Base-by-base conservation (phyloP, 2,113 vertebrate genomes). In the Saimiri boliviensis region DNA sequence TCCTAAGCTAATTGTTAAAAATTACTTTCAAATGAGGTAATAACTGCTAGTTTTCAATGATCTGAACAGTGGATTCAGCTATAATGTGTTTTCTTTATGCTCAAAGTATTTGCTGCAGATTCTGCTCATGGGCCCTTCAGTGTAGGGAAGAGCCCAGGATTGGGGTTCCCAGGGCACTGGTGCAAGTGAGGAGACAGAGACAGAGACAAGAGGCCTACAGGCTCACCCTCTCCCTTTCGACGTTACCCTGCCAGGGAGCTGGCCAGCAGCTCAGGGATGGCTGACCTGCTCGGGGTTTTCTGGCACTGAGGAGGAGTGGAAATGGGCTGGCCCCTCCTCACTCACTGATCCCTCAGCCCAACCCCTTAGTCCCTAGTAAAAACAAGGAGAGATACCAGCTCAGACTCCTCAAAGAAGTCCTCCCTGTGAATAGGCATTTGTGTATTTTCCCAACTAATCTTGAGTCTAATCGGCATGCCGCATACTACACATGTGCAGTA, bases 391-490 rank as follows among this genome's bases (percentile, higher is more conserved):
- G 83, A 77, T 54, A 96, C 96, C 98, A 87, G 90, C 97, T 94
- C 95, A 66, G 56, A 83, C 83, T 97, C 88, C 91, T 71, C 80
- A 58, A 97, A 96, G 94, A 95, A 95, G 93, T 96, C 97, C 60
- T 98, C 97, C 90, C 97, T 2, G 91, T 95, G 97, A 98, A 98
- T 83, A 98, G 91, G 91, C 66, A 20, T 98, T 98, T 98, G 97
- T 98, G 60, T 98, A 98, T 98, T 98, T 98, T 98, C 98, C 96
- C 91, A 96, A 97, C 92, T 98, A 98, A 98, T 98, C 98, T 98
- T 49, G 45, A 96, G 95, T 98, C 97, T 98, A 97, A 98, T 98
- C 98, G 85, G 89, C 47, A 76, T 92, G 91, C 97, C 93, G 47
- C 97, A 97, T 96, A 97, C 98, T 92, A 98, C 97, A 98, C 98